phyloP scores from a whole-genome alignment of 1,140 invertebrate genomes.

The Papilio glaucus region DNA sequence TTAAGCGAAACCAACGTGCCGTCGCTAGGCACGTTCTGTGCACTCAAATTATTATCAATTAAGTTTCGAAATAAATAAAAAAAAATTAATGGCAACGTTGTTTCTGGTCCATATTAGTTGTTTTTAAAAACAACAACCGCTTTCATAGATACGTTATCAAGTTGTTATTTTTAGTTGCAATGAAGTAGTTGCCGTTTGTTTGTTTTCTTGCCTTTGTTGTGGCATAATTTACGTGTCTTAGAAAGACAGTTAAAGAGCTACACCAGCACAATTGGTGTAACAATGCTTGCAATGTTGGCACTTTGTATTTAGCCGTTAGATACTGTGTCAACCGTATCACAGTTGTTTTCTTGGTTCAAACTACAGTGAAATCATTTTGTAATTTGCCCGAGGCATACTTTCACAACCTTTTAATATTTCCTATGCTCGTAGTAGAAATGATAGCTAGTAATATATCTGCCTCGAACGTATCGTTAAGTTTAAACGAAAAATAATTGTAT shows the following conservation, averaged over 20 bases:
- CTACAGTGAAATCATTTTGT: background rate
- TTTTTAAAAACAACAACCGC: background rate
- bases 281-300: background rate
- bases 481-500: background rate
- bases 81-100: background rate
- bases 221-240: background rate
- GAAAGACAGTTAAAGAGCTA: background rate
- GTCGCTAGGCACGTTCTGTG: conserved; percentile 13
- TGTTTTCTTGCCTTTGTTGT: background rate
- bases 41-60: conserved; percentile 30
- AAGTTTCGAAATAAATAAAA: background rate
- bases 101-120: background rate
- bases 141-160: background rate
- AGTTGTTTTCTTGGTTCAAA: no score
- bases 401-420: background rate
- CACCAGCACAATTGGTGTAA: background rate
- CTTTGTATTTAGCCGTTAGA: background rate
- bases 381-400: background rate
- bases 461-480: background rate
- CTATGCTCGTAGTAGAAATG: background rate
- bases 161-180: background rate
- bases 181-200: background rate
- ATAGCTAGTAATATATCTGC: background rate
- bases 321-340: no score
- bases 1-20: conserved; percentile 17